phyloP scores from a whole-genome alignment of 1,140 invertebrate genomes.

The Cardiocondyla obscurior region DNA sequence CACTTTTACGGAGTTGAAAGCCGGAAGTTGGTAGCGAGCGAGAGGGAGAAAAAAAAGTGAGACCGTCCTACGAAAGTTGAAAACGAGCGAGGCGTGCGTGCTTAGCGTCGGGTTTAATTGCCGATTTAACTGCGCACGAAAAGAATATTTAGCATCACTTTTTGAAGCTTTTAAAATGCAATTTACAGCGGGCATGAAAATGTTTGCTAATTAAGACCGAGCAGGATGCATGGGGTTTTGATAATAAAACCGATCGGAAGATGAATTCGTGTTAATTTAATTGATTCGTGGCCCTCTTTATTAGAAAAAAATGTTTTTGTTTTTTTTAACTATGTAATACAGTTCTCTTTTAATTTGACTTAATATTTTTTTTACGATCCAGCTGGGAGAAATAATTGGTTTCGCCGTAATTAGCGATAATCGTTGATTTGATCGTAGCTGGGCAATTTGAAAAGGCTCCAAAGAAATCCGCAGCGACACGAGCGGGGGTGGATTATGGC shows the following conservation, averaged over 20 bases:
- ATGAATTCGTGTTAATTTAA: not conserved
- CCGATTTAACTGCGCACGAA: constrained; percentile 13
- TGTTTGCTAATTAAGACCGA: constrained; percentile 2
- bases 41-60: not conserved
- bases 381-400: constrained; percentile 4
- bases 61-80: constrained; percentile 14
- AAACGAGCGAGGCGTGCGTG: constrained; percentile 33
- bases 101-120: constrained; percentile 42
- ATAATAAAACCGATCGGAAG: not conserved
- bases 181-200: not conserved
- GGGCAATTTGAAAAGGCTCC: constrained; percentile 6
- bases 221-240: not conserved
- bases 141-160: constrained; percentile 30
- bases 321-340: not conserved
- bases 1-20: constrained; percentile 37
- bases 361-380: too few relatives aligned
- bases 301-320: not conserved
- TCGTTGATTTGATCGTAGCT: not conserved
- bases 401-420: constrained; percentile 1
- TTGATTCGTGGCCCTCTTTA: not conserved
- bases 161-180: not conserved
- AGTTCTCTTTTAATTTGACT: too few relatives aligned
- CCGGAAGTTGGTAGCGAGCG: constrained; percentile 18
- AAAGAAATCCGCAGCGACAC: not conserved
- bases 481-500: constrained; percentile 34